Evolutionary conservation across 2,797 vertebrate genomes (phyloP), one percentile per base, ranked within the genome.

Genomic region (Phaenicophaeus curvirostris): DNA sequence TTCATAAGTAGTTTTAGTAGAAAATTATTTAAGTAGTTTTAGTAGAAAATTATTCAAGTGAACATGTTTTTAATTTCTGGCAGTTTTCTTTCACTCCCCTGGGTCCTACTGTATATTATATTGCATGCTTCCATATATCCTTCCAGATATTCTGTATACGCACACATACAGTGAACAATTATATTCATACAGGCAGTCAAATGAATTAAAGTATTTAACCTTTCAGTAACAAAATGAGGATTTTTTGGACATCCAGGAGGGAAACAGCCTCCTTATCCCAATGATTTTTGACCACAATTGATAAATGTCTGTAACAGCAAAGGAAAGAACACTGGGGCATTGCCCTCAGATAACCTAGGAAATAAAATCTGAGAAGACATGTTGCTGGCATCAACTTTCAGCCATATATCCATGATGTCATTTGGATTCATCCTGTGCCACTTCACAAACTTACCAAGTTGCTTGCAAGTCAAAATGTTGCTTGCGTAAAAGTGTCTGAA

Each of bases 1-100:
- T 67, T 51, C 30, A 35, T 39, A 90, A 95, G 44, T 63, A 37
- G 23, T 87, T 66, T 42, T 65, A 84, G 15, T 20, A 67, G 55
- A 92, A 92, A 93, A 75, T 81, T 0, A 69, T 51, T 93, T 87
- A 75, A 77, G n/a, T n/a, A 37, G 23, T 87, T 66, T 42, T 65
- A 84, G 15, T 20, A 67, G 55, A 92, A 92, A 93, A 75, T 81
- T 0, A 69, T 51, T 93, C 87, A 75, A 77, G n/a, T n/a, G 57
- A 86, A n/a, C 30, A 7, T 2, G 1, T 55, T 79, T 93, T 90
- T 90, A 48, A 71, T 90, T 90, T 85, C 78, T 82, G 41, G 18
- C 5, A 66, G 31, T 86, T 93, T 84, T 67, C 67, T 81, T 72
- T 75, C 66, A 15, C 35, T 35, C 31, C 18, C 16, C 14, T 33